These are phyloP conservation scores for Anastatus disparis DNA, from an alignment of 1,140 invertebrate genomes.

Conservation along the genomic window DNA sequence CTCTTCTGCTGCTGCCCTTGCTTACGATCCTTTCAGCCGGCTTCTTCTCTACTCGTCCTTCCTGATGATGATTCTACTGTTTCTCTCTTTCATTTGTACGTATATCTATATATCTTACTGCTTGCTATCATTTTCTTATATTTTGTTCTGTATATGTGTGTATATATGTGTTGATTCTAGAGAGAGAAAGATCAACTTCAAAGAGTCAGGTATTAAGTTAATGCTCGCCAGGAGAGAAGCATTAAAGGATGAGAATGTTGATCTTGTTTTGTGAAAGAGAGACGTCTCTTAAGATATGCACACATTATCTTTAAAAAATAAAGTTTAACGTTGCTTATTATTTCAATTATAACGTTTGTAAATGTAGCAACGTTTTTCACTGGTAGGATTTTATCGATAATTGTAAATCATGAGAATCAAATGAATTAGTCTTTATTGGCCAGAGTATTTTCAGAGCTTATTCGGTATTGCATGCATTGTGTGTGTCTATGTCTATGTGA, in stretches of 20 bases:
- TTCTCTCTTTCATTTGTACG: background rate
- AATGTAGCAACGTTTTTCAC: no score
- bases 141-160: background rate
- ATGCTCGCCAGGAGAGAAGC: background rate
- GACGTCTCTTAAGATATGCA: no score
- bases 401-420: no score
- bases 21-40: background rate
- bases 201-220: background rate
- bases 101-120: background rate
- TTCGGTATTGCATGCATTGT: no score
- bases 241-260: conserved; percentile 1
- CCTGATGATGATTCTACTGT: background rate
- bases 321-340: no score
- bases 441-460: no score
- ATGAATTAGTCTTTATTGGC: no score
- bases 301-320: no score
- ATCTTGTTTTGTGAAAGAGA: background rate
- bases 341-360: no score
- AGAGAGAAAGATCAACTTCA: background rate
- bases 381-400: no score
- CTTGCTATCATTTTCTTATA: background rate
- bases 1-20: conserved; percentile 1
- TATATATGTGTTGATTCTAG: background rate
- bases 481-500: no score
- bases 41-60: conserved; percentile 10